Evolutionary conservation across 2,113 vertebrate species (phyloP), one percentile per base, ranked within the genome.

Genomic region (Triplophysa dalaica): DNA sequence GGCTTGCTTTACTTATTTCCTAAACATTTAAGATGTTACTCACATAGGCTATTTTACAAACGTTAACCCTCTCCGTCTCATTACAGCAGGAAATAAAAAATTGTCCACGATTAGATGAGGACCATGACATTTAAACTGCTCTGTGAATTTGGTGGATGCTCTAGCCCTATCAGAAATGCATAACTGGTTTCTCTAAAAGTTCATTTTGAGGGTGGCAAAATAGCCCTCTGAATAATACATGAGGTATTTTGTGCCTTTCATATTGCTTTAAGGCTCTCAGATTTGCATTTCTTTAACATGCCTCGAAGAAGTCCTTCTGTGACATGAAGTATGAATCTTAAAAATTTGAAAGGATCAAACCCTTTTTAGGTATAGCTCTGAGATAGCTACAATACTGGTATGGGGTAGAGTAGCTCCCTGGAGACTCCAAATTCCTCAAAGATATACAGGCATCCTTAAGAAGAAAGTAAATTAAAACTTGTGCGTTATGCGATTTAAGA

Each of bases 201-300:
- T 82, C 61, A 33, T 56, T 83, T 73, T 76, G 41, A 87, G 89
- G 87, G 63, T 43, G 69, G 66, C 48, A 85, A 86, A 82, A 81
- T 67, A 84, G 29, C 84, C 78, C 79, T 84, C 78, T 89, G 81
- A 87, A 90, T 91, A 85, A 93, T 90, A 87, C 83, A 92, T 86
- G 70, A 81, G 50, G 60, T 75, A 84, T 89, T 90, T 90, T 87
- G 83, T 85, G 85, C 78, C 80, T 87, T 88, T 83, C 76, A 86
- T 86, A 77, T 85, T 80, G 75, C 84, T 87, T 83, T 86, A 85
- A 87, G 85, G 85, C 78, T 88, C 86, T 84, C 65, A 62, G 69
- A 86, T 86, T 85, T 82, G 80, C 82, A 83, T 88, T 85, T 85
- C 81, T 82, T 87, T 84, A 87, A 87, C 79, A 86, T 79, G 72